A percentile compares a stretch with the other conserved stretches of the same genome.
Evolutionary conservation across 2,113 vertebrate genomes (phyloP).

Genomic region (Sisor rabdophorus): DNA sequence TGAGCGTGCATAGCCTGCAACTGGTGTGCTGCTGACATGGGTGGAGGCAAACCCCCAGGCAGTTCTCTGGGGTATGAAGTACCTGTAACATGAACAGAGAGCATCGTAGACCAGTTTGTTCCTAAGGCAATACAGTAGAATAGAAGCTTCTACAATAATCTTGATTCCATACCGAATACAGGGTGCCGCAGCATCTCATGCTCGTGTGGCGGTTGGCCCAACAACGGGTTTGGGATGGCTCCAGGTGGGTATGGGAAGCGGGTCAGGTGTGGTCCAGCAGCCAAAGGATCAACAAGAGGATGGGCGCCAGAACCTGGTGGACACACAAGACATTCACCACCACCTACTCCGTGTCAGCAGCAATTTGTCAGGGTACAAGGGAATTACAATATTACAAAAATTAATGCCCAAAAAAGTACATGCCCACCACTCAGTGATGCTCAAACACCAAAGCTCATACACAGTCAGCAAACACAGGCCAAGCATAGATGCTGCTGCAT

Average conservation of each 20-base stretch:
- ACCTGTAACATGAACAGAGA: slow-evolving; percentile 58
- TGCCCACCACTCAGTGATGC: slow-evolving; percentile 37
- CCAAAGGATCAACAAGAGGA: slow-evolving; percentile 85
- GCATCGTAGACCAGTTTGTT: background rate
- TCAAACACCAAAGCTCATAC: slow-evolving; percentile 9
- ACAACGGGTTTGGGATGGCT: slow-evolving; percentile 87
- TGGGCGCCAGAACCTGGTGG: slow-evolving; percentile 87
- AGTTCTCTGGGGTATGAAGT: slow-evolving; percentile 87
- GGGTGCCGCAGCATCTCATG: slow-evolving; percentile 98
- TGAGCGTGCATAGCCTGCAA: slow-evolving; percentile 98
- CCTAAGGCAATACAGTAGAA: background rate
- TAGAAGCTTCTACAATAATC: background rate
- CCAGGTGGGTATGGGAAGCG: slow-evolving; percentile 93
- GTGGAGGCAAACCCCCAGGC: slow-evolving; percentile 74
- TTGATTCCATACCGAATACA: slow-evolving; percentile 81
- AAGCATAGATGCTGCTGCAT: background rate
- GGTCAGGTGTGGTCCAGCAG: slow-evolving; percentile 88
- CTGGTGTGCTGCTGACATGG: slow-evolving; percentile 96
- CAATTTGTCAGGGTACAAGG: slow-evolving; percentile 58
- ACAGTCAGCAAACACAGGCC: slow-evolving; percentile 7
- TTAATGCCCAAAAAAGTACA: slow-evolving; percentile 52
- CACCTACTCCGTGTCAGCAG: slow-evolving; percentile 71
- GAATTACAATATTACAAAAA: slow-evolving; percentile 10
- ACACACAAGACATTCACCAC: slow-evolving; percentile 78
- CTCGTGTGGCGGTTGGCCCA: slow-evolving; percentile 90